These are phyloP conservation scores for Plagodis dolabraria DNA, from an alignment of 2,888 invertebrate genomes.

Conservation along the genomic window DNA sequence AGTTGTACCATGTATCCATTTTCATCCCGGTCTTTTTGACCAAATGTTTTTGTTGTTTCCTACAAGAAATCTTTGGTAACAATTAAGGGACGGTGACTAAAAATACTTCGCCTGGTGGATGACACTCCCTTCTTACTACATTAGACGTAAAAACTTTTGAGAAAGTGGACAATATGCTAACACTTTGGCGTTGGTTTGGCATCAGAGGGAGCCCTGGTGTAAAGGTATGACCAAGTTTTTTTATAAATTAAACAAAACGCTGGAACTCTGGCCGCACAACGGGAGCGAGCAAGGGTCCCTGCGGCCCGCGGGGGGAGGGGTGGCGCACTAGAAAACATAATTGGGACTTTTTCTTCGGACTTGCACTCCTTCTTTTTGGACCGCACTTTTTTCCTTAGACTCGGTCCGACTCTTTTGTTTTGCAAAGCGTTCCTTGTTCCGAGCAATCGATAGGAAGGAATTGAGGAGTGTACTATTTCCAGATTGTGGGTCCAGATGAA, in stretches of 20 bases:
- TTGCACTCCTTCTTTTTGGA: conserved; percentile 21
- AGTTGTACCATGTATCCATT: no score
- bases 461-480: conserved; percentile 5
- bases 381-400: conserved; percentile 67
- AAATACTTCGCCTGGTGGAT: no score
- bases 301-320: conserved; percentile 32
- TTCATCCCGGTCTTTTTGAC: no score
- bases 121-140: no score
- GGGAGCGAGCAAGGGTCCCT: conserved; percentile 13
- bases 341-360: conserved; percentile 83
- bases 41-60: no score
- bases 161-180: no score
- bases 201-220: background rate
- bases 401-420: conserved; percentile 73
- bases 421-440: conserved; percentile 75
- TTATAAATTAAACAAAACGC: conserved; percentile 3
- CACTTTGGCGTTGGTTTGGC: no score
- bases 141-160: no score
- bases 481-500: no score
- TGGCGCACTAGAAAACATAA: conserved; percentile 66
- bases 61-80: no score
- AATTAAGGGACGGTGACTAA: no score
- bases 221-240: background rate
- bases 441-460: conserved; percentile 63
- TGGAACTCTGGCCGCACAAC: conserved; percentile 7